These are phyloP conservation scores for Cabera pusaria DNA, from an alignment of 2,888 invertebrate genomes.

Conservation along the genomic window DNA sequence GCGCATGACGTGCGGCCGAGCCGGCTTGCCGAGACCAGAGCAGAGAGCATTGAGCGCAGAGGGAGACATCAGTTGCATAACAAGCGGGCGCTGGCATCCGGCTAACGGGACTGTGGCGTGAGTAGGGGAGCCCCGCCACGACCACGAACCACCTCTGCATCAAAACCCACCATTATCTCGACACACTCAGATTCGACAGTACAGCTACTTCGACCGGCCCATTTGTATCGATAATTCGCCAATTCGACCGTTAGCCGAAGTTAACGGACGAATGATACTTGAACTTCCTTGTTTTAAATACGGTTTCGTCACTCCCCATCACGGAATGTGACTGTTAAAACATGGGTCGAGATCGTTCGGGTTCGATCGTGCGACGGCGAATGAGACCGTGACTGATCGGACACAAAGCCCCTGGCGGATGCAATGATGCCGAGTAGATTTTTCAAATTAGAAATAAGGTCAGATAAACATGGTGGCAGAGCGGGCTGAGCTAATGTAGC, in stretches of 20 bases:
- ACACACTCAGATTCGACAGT: constrained; percentile 39
- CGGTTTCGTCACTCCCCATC: constrained; percentile 57
- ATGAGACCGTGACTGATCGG: constrained; percentile 66
- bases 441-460: constrained; percentile 45
- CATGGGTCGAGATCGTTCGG: constrained; percentile 38
- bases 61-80: constrained; percentile 74
- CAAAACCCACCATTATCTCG: constrained; percentile 45
- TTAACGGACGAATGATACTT: constrained; percentile 38
- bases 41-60: constrained; percentile 39
- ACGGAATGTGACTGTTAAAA: constrained; percentile 52
- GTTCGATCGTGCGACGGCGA: constrained; percentile 58
- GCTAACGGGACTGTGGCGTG: constrained; percentile 66
- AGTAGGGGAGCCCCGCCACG: constrained; percentile 40
- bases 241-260: constrained; percentile 41
- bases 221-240: constrained; percentile 50
- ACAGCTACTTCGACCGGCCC: constrained; percentile 49
- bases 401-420: constrained; percentile 56
- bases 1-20: constrained; percentile 34
- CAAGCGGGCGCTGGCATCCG: constrained; percentile 70
- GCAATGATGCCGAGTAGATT: constrained; percentile 45
- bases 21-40: constrained; percentile 26
- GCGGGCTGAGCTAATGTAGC: constrained; percentile 2
- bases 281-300: constrained; percentile 39
- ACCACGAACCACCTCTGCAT: constrained; percentile 40
- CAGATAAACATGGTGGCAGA: constrained; percentile 29